Evolutionary conservation across 2,113 vertebrate species (phyloP).

Genomic region (Chionomys nivalis): DNA sequence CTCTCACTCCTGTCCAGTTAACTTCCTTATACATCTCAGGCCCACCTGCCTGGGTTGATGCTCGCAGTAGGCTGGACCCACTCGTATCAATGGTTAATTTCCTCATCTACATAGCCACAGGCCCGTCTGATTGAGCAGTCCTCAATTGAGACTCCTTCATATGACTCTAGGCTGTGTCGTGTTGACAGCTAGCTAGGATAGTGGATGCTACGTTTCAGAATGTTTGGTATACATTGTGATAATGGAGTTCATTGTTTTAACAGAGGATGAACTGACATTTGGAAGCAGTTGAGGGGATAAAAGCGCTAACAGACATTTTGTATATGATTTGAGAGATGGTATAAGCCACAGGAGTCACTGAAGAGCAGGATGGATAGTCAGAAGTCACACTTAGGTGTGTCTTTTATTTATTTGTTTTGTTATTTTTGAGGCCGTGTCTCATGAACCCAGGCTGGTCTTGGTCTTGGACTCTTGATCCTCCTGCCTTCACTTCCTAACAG

Average conservation of each 20-base stretch:
- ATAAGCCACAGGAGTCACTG: neutral
- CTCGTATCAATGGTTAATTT: neutral
- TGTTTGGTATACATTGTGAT: neutral
- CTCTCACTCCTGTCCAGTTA: neutral
- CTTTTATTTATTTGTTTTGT: no score
- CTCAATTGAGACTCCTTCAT: neutral
- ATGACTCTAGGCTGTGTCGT: neutral
- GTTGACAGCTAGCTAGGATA: neutral
- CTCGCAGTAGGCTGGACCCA: neutral
- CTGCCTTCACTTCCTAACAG: neutral
- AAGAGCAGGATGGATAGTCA: neutral
- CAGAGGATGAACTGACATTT: conserved; percentile 24
- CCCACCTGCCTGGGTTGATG: neutral
- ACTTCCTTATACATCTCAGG: neutral
- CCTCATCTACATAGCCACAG: neutral
- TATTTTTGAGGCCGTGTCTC: neutral
- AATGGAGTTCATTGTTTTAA: neutral
- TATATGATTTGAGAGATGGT: neutral
- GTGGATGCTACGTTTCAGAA: neutral
- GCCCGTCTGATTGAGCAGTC: neutral
- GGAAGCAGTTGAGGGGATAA: neutral
- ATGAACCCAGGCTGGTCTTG: neutral
- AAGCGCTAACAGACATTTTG: neutral
- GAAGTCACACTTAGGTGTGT: neutral
- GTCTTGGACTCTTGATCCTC: neutral